Conservation (phyloP, 1,140 invertebrate species). For the Eueides isabella region DNA sequence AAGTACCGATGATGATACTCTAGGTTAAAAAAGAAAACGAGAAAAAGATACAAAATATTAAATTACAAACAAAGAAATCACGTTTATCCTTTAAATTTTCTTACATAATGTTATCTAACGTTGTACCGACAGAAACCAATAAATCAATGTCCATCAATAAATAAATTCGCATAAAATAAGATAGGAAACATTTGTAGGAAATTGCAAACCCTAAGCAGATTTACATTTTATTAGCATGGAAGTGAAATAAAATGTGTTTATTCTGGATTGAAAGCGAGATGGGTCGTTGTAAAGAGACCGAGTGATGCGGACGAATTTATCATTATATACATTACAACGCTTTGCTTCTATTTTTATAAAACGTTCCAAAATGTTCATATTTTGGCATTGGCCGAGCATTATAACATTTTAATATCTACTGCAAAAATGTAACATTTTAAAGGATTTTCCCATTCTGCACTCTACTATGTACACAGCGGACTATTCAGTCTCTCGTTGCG, state of each 20-base stretch:
- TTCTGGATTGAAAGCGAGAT: slow-evolving; percentile 61
- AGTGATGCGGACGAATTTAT: slow-evolving; percentile 49
- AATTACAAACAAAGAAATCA: background rate
- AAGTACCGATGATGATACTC: no score
- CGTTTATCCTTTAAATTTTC: background rate
- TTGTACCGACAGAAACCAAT: background rate
- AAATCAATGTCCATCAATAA: slow-evolving; percentile 58
- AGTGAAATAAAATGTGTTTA: slow-evolving; percentile 76
- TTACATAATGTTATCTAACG: background rate
- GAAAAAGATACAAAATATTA: background rate
- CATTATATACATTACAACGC: background rate
- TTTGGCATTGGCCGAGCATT: no score
- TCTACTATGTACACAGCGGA: no score
- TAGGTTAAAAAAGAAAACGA: background rate
- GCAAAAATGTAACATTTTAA: no score
- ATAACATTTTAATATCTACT: no score
- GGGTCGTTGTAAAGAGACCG: slow-evolving; percentile 55
- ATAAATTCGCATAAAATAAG: slow-evolving; percentile 68
- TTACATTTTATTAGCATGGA: slow-evolving; percentile 76
- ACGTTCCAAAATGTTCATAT: no score
- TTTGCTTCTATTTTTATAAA: background rate
- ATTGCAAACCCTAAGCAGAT: slow-evolving; percentile 67
- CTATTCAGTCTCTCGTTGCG: no score
- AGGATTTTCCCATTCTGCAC: no score
- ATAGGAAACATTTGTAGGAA: slow-evolving; percentile 73